Percentiles rank a stretch among this genome's conserved stretches.
Evolutionary conservation across 2,113 vertebrate genomes (phyloP).

Genomic region (Procavia capensis): DNA sequence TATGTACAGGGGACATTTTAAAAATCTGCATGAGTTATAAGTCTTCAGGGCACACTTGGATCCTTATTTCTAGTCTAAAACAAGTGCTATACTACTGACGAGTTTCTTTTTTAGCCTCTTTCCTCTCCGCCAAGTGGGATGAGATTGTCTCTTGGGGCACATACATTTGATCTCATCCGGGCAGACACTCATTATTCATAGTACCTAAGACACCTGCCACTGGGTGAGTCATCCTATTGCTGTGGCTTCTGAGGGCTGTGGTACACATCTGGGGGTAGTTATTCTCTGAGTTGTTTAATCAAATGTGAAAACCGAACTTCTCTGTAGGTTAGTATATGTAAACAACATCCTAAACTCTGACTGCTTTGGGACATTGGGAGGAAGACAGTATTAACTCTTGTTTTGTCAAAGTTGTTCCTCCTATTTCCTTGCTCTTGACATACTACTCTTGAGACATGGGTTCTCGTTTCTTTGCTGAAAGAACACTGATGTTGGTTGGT

Average conservation of each 20-base stretch:
- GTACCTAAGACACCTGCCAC: conserved; percentile 52
- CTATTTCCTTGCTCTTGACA: conserved; percentile 28
- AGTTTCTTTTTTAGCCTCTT: conserved; percentile 46
- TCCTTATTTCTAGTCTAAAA: conserved; percentile 60
- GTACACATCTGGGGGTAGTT: conserved; percentile 20
- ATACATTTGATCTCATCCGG: conserved; percentile 51
- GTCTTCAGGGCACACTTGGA: conserved; percentile 3
- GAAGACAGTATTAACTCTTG: conserved; percentile 22
- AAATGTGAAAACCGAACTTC: conserved; percentile 3
- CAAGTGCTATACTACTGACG: conserved; percentile 44
- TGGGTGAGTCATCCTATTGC: conserved; percentile 63
- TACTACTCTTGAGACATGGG: neutral
- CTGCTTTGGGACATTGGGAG: conserved; percentile 34
- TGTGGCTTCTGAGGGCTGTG: neutral
- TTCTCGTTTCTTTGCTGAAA: conserved; percentile 24
- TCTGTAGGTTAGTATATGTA: neutral
- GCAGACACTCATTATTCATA: conserved; percentile 55
- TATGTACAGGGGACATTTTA: conserved; percentile 37
- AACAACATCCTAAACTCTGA: conserved; percentile 12
- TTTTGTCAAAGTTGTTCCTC: neutral
- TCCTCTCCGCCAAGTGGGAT: conserved; percentile 65
- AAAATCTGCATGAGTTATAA: conserved; percentile 61
- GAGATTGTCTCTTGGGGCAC: conserved; percentile 52
- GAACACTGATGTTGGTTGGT: neutral
- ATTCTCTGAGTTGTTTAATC: conserved; percentile 44